Percentiles rank a stretch among this genome's conserved stretches.
Conservation (phyloP, 2,888 invertebrate genomes). For the Platycheirus rosarum region DNA sequence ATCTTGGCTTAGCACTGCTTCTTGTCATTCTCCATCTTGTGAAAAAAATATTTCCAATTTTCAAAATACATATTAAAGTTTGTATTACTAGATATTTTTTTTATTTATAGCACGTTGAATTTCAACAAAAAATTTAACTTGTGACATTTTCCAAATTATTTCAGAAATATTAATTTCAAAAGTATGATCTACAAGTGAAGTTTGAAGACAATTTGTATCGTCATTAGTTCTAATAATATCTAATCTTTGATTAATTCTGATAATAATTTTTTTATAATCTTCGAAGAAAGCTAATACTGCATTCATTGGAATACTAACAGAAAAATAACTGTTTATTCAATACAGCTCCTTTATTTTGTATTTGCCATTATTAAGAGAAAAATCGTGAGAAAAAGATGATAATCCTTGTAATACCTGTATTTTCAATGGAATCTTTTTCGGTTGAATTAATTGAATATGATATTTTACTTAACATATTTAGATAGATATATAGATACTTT, state of each 20-base stretch:
- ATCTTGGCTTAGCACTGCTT: too few relatives aligned
- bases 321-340: conserved; percentile 33
- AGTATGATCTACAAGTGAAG: conserved; percentile 13
- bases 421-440: conserved; percentile 35
- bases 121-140: conserved; percentile 42
- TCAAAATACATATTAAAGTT: conserved; percentile 49
- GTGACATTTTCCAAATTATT: conserved; percentile 42
- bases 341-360: conserved; percentile 20
- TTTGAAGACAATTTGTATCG: background rate
- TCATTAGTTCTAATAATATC: background rate
- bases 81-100: conserved; percentile 37
- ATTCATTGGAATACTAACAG: conserved; percentile 13
- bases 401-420: conserved; percentile 34
- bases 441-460: conserved; percentile 34
- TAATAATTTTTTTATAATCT: conserved; percentile 7
- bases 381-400: conserved; percentile 10
- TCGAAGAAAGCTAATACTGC: background rate
- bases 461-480: conserved; percentile 34
- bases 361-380: conserved; percentile 34
- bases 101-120: conserved; percentile 43
- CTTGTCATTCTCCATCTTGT: too few relatives aligned
- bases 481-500: too few relatives aligned
- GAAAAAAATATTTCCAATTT: conserved; percentile 57
- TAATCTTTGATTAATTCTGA: conserved; percentile 6
- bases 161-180: conserved; percentile 33